phyloP scores from a whole-genome alignment of 2,888 invertebrate species.

The Scrobipalpa atriplicella region DNA sequence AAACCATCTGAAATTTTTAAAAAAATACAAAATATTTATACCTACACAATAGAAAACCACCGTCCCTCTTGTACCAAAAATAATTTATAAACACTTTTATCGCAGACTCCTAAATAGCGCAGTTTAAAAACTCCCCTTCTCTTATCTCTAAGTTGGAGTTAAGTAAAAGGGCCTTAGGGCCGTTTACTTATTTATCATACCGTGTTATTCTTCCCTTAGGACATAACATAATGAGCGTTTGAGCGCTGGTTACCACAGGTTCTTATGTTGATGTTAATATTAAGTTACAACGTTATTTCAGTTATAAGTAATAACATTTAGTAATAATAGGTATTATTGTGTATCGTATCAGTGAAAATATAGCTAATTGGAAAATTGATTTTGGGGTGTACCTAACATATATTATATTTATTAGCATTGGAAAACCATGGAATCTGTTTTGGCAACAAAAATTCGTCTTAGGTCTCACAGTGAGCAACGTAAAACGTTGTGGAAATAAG shows the following conservation, averaged over 20 bases:
- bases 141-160: constrained; percentile 19
- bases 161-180: constrained; percentile 21
- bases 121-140: constrained; percentile 10
- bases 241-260: neutral
- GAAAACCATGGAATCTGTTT: too few relatives aligned
- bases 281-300: neutral
- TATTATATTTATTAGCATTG: too few relatives aligned
- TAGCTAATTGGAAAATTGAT: too few relatives aligned
- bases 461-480: too few relatives aligned
- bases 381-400: too few relatives aligned
- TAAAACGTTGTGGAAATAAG: too few relatives aligned
- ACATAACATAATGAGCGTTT: constrained; percentile 16
- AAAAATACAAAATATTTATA: too few relatives aligned
- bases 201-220: constrained; percentile 24
- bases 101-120: constrained; percentile 6
- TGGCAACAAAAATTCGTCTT: too few relatives aligned
- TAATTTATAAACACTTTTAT: constrained; percentile 12
- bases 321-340: too few relatives aligned
- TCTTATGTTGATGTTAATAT: neutral
- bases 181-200: constrained; percentile 27
- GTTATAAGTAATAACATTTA: too few relatives aligned
- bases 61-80: neutral
- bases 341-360: too few relatives aligned
- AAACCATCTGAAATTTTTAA: too few relatives aligned
- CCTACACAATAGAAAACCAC: neutral